Percentiles rank a stretch among this genome's conserved stretches.
These are phyloP conservation scores for Monomorium pharaonis DNA, from an alignment of 1,140 invertebrate species.

Conservation along the genomic window DNA sequence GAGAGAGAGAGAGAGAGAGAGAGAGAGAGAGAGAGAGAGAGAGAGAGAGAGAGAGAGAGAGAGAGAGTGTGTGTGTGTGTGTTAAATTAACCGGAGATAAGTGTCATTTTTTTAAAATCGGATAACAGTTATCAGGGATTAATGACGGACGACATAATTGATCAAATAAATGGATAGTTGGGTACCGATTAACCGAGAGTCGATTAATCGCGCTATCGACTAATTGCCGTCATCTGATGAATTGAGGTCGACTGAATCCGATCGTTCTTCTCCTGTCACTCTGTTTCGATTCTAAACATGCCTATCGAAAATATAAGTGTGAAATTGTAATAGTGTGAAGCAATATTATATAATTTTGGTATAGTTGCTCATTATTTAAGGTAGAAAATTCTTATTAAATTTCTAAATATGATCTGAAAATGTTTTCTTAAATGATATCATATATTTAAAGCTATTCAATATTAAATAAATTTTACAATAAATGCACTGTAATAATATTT, in stretches of 20 bases:
- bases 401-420: background rate
- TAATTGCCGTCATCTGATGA: conserved; percentile 46
- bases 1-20: no score
- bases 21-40: no score
- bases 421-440: background rate
- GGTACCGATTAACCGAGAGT: conserved; percentile 35
- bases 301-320: background rate
- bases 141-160: conserved; percentile 56
- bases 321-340: background rate
- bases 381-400: background rate
- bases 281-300: background rate
- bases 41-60: no score
- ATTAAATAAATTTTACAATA: background rate
- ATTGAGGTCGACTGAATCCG: conserved; percentile 21
- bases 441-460: background rate
- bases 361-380: background rate
- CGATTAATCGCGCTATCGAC: conserved; percentile 46
- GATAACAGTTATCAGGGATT: background rate
- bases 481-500: background rate
- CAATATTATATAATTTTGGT: no score
- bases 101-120: conserved; percentile 41
- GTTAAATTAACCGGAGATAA: conserved; percentile 6
- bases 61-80: no score
- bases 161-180: conserved; percentile 60
- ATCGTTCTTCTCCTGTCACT: conserved; percentile 7